Base-by-base conservation (phyloP, 2,797 vertebrate genomes). In the Myioborus melanocephalus region DNA sequence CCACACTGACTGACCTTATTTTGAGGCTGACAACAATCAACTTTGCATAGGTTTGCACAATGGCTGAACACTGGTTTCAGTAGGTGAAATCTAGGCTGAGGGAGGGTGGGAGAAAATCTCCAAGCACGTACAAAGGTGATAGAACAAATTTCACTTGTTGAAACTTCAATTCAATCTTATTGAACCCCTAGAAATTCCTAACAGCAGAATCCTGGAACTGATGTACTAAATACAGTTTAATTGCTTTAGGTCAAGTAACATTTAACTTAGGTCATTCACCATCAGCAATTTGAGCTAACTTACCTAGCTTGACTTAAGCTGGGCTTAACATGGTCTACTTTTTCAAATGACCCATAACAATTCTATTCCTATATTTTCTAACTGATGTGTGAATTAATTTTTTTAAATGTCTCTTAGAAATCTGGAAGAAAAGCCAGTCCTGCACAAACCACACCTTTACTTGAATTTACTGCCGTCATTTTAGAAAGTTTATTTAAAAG, bases 401-500 rank as follows among this genome's bases (percentile, higher is more conserved):
- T 72, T 34, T 0, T 0, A 76, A 86, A 89, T 56, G 12, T 56
- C 47, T 93, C 61, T 53, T 53, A 13, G 70, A 84, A 88, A 70
- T 65, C 15, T 81, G 49, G 3, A 7, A 86, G 80, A 16, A 78
- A 95, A 91, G 83, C 75, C 65, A 89, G 20, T 47, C 50, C 77
- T 68, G 44, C 46, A 55, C 56, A 95, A 91, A 85, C 82, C 89
- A n/a, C 92, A 83, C 72, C 89, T 93, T 96, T 86, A 80, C 64
- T 93, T 91, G 34, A 92, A 94, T 93, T 96, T 94, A 94, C 43
- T 93, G 55, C 83, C 87, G 68, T 72, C 43, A 88, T 90, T 95
- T 87, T n/a, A 73, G 60, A 92, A 93, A 91, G 90, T 89, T 89
- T 94, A 83, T 95, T 92, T 95, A 87, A 96, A 96, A 86, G 66